Conservation (phyloP, 2,888 invertebrate species). For the Tiphia femorata region DNA sequence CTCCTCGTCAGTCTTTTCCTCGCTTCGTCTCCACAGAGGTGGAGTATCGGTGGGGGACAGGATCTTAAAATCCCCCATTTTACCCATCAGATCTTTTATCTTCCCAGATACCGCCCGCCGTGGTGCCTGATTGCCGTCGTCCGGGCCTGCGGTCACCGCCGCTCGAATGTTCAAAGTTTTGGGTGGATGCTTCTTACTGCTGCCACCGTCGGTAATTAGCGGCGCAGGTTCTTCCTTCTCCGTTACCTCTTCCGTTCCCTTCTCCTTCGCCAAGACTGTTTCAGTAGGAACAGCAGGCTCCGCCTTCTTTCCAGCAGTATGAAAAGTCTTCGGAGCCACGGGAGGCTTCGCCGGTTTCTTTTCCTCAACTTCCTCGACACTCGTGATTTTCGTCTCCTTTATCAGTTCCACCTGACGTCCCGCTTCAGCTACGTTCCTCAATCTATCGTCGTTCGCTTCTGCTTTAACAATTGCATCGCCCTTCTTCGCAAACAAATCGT, state of each 20-base stretch:
- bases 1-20: constrained; percentile 50
- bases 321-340: too few species aligned
- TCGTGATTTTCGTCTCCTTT: constrained; percentile 10
- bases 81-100: constrained; percentile 61
- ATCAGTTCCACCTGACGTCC: constrained; percentile 11
- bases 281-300: too few species aligned
- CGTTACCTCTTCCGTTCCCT: constrained; percentile 11
- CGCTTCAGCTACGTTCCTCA: not conserved
- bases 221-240: constrained; percentile 13
- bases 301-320: too few species aligned
- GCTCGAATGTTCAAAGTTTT: constrained; percentile 54
- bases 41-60: constrained; percentile 63
- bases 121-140: constrained; percentile 40
- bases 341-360: too few species aligned
- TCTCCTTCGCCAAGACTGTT: not conserved
- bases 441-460: too few species aligned
- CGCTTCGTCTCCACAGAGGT: constrained; percentile 53
- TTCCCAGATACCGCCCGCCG: constrained; percentile 59
- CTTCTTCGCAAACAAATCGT: constrained; percentile 45
- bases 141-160: constrained; percentile 19
- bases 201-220: constrained; percentile 20
- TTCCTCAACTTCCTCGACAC: too few species aligned
- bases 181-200: constrained; percentile 55
- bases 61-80: constrained; percentile 62
- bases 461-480: too few species aligned